phyloP scores from a whole-genome alignment of 2,797 vertebrate genomes.

The Urosaurus nigricauda region DNA sequence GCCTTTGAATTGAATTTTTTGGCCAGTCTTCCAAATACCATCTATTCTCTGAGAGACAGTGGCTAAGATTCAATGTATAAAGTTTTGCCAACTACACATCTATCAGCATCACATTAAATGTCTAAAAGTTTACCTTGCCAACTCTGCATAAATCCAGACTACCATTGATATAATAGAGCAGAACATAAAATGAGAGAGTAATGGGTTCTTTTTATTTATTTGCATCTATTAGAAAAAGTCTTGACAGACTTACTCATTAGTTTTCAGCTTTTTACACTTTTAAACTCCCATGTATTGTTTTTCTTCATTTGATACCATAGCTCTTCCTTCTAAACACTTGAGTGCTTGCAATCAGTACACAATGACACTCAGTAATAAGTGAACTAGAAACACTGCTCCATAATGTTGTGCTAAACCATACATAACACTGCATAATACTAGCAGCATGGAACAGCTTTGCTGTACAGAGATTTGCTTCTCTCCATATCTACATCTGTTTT shows the following conservation, averaged over 20 bases:
- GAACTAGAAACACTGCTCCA: constrained; percentile 63
- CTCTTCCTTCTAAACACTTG: constrained; percentile 77
- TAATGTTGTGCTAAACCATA: constrained; percentile 59
- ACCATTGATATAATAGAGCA: constrained; percentile 54
- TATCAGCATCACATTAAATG: constrained; percentile 33
- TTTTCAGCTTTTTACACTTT: constrained; percentile 80
- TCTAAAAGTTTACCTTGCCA: constrained; percentile 39
- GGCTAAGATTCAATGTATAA: no score
- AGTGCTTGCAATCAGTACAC: constrained; percentile 75
- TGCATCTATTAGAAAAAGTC: constrained; percentile 74
- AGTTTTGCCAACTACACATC: constrained; percentile 30
- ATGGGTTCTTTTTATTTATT: constrained; percentile 75
- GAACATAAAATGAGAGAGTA: constrained; percentile 54
- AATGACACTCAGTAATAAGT: constrained; percentile 74
- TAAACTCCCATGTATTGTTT: constrained; percentile 80
- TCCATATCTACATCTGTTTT: constrained; percentile 71
- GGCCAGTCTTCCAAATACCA: constrained; percentile 3
- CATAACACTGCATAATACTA: constrained; percentile 54
- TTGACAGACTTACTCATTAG: constrained; percentile 72
- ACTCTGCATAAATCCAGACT: constrained; percentile 37
- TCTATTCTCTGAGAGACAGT: constrained; percentile 14
- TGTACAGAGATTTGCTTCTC: constrained; percentile 41
- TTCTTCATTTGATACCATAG: constrained; percentile 74
- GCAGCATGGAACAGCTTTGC: constrained; percentile 54
- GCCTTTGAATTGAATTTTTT: background rate